Conservation (phyloP, 2,113 vertebrate genomes). For the Microcebus jonahi region DNA sequence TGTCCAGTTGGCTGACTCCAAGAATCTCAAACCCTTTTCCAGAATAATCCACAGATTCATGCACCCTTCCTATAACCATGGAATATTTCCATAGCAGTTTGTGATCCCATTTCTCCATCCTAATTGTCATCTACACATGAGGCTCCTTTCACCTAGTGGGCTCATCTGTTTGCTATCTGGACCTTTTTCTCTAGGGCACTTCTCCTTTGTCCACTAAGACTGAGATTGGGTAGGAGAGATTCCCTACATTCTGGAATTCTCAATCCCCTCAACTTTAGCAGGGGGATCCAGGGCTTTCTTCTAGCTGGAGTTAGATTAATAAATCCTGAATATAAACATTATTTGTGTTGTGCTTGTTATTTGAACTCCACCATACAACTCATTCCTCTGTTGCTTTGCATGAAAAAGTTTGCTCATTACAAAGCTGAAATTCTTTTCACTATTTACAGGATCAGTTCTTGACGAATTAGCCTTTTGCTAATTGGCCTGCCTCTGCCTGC, state of each 20-base stretch:
- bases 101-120: background rate
- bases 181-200: background rate
- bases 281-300: background rate
- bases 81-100: background rate
- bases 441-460: conserved; percentile 13
- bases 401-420: background rate
- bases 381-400: background rate
- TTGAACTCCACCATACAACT: background rate
- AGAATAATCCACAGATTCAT: background rate
- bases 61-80: background rate
- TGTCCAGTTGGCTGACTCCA: background rate
- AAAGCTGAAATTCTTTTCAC: conserved; percentile 35
- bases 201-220: background rate
- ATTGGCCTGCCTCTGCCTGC: background rate
- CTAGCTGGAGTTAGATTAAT: background rate
- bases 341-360: background rate
- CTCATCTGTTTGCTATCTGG: background rate
- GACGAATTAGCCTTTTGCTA: conserved; percentile 5
- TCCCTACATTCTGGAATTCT: background rate
- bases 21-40: background rate
- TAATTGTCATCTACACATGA: background rate
- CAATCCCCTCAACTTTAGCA: background rate
- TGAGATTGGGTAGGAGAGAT: background rate
- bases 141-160: background rate
- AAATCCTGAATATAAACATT: background rate